A percentile compares a stretch with the other conserved stretches of the same genome.
Conservation (phyloP, 2,113 vertebrate genomes). For the Carassius auratus region DNA sequence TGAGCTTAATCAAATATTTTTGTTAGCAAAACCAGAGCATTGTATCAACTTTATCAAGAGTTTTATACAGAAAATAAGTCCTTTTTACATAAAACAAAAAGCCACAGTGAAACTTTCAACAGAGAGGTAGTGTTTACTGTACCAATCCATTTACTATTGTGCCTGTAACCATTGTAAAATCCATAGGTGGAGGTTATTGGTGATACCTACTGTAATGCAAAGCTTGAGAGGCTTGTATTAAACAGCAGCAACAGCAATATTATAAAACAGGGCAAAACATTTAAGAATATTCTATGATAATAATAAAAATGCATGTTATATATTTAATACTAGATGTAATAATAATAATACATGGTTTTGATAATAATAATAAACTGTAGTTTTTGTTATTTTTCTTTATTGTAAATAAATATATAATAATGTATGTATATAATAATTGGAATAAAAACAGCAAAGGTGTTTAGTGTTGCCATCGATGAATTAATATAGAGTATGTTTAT, state of each 20-base stretch:
- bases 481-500: background rate
- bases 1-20: background rate
- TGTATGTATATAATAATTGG: background rate
- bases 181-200: background rate
- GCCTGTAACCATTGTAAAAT: background rate
- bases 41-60: background rate
- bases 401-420: background rate
- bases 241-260: background rate
- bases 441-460: background rate
- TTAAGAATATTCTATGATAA: background rate
- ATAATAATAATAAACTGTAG: background rate
- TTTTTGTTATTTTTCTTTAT: background rate
- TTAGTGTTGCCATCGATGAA: background rate
- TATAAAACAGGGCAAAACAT: background rate
- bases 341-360: background rate
- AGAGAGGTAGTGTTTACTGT: background rate
- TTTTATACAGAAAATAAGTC: background rate
- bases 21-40: background rate
- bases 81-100: background rate
- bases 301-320: background rate
- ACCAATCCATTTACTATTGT: background rate
- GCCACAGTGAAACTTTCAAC: background rate
- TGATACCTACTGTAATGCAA: background rate
- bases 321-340: background rate
- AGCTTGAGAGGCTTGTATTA: conserved; percentile 3